Conservation (phyloP, 1,140 invertebrate genomes). For the Nasonia longicornis region DNA sequence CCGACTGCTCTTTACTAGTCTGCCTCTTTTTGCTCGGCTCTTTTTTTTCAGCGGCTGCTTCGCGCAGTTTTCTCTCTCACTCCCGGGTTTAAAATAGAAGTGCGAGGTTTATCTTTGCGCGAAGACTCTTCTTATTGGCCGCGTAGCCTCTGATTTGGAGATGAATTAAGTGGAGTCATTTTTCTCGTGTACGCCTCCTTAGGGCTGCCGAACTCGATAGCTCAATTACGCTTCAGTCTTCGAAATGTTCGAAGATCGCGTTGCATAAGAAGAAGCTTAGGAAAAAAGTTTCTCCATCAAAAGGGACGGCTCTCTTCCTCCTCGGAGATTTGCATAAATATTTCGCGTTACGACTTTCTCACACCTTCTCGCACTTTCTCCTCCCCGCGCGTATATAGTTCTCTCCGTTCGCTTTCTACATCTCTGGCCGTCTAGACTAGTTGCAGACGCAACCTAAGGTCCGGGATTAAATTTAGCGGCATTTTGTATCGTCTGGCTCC, state of each 20-base stretch:
- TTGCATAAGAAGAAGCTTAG: neutral
- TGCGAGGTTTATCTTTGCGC: neutral
- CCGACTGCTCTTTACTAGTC: neutral
- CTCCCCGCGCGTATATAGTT: neutral
- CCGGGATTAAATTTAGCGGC: constrained; percentile 41
- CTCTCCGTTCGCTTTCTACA: neutral
- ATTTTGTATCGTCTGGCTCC: constrained; percentile 40
- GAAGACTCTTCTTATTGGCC: neutral
- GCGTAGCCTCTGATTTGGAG: neutral
- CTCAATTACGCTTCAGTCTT: neutral
- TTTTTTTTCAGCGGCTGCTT: neutral
- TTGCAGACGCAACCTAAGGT: constrained; percentile 40
- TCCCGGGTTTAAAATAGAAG: constrained; percentile 22
- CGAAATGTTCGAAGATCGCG: neutral
- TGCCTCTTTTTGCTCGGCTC: neutral
- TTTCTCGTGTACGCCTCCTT: neutral
- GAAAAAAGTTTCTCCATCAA: neutral
- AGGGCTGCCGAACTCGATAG: neutral
- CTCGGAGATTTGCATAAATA: neutral
- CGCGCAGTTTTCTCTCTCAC: constrained; percentile 10
- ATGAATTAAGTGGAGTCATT: neutral
- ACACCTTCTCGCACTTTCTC: constrained; percentile 4
- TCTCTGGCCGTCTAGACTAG: constrained; percentile 37
- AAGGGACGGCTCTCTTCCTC: neutral
- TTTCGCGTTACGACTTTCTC: neutral